Evolutionary conservation across 2,888 invertebrate genomes (phyloP), one percentile per base, ranked within the genome.

Genomic region (Plemyria rubiginata): DNA sequence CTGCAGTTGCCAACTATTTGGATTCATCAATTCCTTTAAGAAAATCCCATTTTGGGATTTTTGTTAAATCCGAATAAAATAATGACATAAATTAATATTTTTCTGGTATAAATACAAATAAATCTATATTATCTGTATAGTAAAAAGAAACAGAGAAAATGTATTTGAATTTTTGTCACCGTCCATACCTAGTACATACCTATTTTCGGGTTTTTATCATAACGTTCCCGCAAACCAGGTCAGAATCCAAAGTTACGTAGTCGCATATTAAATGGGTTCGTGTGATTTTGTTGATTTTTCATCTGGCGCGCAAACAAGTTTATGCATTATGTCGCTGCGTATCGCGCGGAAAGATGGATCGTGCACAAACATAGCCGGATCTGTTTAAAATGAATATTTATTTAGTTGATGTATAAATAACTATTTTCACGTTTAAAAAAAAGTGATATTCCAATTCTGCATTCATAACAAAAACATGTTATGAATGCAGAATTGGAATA

Each of bases 301-400:
- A 71, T 71, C 66, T 62, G 65, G 54, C 54, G 60, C 50, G 65
- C 67, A 71, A 70, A 71, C 71, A 71, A 64, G 68, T 68, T 71
- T 71, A 70, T 68, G 71, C 71, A 71, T 70, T 68, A 71, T 62
- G 65, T 62, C 66, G 52, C 52, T 54, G 56, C 60, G 64, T 67
- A 61, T 43, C 64, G 59, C 60, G 64, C 58, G 36, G 50, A 61
- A 67, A 71, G 71, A 71, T 67, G 66, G 71, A 71, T 71, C 61
- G 62, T 49, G 46, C 41, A 53, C 60, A 59, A 63, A 63, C 63
- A 60, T 40, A 49, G 28, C 48, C 15, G 55, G 16, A 52, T 55
- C 54, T 58, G 46, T 55, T 52, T 59, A 52, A 55, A 22, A 55
- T 48, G 38, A 41, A 59, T 63, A 48, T 63, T 63, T 59, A 63